These are phyloP conservation scores for Ageneiosus marmoratus DNA, from an alignment of 2,113 vertebrate genomes.

Conservation along the genomic window DNA sequence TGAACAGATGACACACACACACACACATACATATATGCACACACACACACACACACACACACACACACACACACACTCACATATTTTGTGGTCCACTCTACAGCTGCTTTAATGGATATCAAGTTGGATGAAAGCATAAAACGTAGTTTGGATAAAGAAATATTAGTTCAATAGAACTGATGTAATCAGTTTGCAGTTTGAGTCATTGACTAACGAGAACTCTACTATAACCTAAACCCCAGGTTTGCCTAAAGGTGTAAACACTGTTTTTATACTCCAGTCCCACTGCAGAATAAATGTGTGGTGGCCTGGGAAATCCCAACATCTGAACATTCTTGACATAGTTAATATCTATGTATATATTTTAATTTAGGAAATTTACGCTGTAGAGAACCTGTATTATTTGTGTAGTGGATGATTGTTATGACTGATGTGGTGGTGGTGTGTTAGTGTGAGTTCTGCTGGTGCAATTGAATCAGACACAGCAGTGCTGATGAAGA, in stretches of 20 bases:
- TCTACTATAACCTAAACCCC: slow-evolving; percentile 16
- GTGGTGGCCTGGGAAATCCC: neutral
- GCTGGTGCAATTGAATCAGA: too few relatives aligned
- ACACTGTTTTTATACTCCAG: neutral
- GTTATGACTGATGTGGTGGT: too few relatives aligned
- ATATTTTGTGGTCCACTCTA: neutral
- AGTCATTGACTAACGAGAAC: neutral
- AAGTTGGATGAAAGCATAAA: neutral
- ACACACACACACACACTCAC: neutral
- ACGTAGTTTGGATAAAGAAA: too few relatives aligned
- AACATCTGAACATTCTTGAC: too few relatives aligned
- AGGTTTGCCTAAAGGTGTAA: neutral
- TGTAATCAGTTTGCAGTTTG: neutral
- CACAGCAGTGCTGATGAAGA: too few relatives aligned
- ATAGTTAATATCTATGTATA: too few relatives aligned
- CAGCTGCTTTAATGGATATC: neutral
- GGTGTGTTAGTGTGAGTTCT: too few relatives aligned
- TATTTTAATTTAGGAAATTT: too few relatives aligned
- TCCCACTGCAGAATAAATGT: neutral
- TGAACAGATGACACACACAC: neutral
- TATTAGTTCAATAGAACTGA: neutral
- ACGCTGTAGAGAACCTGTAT: too few relatives aligned
- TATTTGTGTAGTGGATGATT: too few relatives aligned
- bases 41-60: neutral
- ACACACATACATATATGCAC: neutral